A percentile compares a stretch with the other conserved stretches of the same genome.
Conservation (phyloP, 2,113 vertebrate genomes). For the Peromyscus californicus region DNA sequence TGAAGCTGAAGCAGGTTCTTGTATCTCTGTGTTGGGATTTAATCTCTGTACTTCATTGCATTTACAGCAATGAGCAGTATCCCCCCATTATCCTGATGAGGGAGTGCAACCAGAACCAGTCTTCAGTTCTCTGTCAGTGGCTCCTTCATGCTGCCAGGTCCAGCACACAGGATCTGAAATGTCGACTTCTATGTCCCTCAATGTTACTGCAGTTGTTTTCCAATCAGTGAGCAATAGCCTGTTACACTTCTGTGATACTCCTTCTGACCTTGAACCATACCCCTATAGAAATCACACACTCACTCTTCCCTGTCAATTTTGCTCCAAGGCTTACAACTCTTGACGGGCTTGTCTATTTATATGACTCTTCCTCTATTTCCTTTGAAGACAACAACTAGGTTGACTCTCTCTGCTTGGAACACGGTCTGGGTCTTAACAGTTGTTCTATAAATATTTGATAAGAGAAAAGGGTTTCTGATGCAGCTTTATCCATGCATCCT, state of each 20-base stretch:
- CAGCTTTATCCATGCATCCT: neutral
- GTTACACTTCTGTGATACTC: neutral
- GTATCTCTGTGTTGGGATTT: neutral
- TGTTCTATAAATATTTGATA: constrained; percentile 29
- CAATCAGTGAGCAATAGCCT: neutral
- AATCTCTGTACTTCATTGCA: constrained; percentile 30
- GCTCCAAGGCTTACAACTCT: neutral
- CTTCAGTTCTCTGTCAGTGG: neutral
- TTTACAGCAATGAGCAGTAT: neutral
- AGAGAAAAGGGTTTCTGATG: neutral
- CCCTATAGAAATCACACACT: neutral
- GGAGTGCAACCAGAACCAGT: neutral
- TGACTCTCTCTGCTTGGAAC: neutral
- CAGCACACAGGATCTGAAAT: neutral
- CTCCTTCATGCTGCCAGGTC: neutral
- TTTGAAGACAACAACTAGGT: constrained; percentile 16
- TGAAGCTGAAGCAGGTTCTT: neutral
- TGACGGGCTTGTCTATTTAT: neutral
- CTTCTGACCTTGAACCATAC: neutral
- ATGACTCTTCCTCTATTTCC: neutral
- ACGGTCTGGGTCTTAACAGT: neutral
- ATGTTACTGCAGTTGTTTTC: neutral
- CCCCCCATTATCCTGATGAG: neutral
- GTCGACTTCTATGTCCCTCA: neutral
- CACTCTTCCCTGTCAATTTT: neutral